These are phyloP conservation scores for Eristalis tenax DNA, from an alignment of 2,888 invertebrate genomes.

Conservation along the genomic window DNA sequence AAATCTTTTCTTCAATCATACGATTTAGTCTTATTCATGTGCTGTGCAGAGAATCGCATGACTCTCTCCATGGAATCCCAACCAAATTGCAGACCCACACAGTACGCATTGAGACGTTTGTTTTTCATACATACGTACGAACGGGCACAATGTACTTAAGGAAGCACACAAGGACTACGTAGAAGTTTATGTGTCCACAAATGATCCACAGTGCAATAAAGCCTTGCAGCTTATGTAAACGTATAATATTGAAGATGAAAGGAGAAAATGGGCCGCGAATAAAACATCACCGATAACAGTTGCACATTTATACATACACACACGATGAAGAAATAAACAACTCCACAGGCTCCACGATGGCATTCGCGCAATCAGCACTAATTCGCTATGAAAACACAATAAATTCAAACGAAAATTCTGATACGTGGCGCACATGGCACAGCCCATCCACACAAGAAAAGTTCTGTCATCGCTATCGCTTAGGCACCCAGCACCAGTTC, in stretches of 20 bases:
- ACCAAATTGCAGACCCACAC: background rate
- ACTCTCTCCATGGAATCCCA: background rate
- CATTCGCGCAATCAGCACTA: slow-evolving; percentile 1
- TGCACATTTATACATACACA: background rate
- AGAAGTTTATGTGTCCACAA: background rate
- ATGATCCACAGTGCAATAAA: background rate
- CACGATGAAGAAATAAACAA: background rate
- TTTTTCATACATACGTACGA: background rate
- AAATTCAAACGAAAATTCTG: slow-evolving; percentile 1
- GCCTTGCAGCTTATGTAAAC: background rate
- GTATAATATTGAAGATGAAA: background rate
- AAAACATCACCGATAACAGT: background rate
- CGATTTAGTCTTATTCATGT: background rate
- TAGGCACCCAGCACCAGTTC: background rate
- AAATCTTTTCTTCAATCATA: background rate
- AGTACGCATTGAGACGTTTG: background rate
- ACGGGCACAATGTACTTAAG: background rate
- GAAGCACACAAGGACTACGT: background rate
- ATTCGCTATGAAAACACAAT: slow-evolving; percentile 1
- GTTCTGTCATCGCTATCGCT: background rate
- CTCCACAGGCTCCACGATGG: background rate
- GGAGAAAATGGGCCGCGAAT: background rate
- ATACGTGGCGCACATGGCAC: background rate
- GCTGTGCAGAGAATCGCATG: background rate
- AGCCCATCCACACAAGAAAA: background rate